Evolutionary conservation across 2,797 vertebrate species (phyloP).

Genomic region (Eutrigla gurnardus): DNA sequence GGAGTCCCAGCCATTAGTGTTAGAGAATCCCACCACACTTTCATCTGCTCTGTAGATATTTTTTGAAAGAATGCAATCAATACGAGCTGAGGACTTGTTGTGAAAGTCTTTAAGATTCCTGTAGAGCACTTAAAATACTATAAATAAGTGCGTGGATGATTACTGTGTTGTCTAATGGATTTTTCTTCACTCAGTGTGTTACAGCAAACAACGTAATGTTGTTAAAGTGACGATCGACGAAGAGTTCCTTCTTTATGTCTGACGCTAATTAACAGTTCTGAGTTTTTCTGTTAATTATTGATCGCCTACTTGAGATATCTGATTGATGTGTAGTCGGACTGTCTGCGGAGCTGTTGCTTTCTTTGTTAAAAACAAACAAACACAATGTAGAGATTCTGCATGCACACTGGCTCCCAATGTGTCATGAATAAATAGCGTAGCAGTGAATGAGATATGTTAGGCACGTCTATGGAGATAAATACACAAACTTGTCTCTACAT

Average conservation of each 20-base stretch:
- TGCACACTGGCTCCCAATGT: slow-evolving; percentile 19
- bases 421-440: slow-evolving; percentile 54
- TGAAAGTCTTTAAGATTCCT: slow-evolving; percentile 18
- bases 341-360: slow-evolving; percentile 34
- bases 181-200: slow-evolving; percentile 8
- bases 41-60: slow-evolving; percentile 29
- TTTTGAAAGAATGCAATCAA: slow-evolving; percentile 27
- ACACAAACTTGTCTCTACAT: slow-evolving; percentile 56
- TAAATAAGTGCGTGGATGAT: slow-evolving; percentile 28
- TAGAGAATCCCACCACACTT: slow-evolving; percentile 1
- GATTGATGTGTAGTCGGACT: slow-evolving; percentile 21
- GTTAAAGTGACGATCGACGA: slow-evolving; percentile 1
- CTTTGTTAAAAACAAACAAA: slow-evolving; percentile 21
- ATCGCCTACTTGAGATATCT: slow-evolving; percentile 26
- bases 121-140: slow-evolving; percentile 16
- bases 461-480: slow-evolving; percentile 62
- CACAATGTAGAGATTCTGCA: not conserved
- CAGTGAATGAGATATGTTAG: slow-evolving; percentile 40
- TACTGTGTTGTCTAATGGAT: slow-evolving; percentile 10
- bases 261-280: slow-evolving; percentile 42
- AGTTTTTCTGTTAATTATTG: slow-evolving; percentile 46
- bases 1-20: not conserved
- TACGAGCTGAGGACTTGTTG: not conserved
- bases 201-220: slow-evolving; percentile 18
- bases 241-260: not conserved